Evolutionary conservation across 2,888 invertebrate genomes (phyloP).

Genomic region (Anarsia innoxiella): DNA sequence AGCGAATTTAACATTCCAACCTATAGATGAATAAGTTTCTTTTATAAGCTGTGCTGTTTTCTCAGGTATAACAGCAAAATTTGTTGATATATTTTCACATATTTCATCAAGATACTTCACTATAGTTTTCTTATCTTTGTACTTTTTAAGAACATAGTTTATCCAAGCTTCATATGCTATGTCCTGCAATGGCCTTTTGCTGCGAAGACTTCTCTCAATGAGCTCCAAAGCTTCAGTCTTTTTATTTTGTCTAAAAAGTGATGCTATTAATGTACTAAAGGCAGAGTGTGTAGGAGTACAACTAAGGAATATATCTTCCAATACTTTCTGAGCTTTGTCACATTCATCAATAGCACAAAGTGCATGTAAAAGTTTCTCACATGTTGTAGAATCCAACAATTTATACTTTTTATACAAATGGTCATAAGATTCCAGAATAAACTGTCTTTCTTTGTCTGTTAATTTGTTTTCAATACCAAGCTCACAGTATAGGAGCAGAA

Average conservation of each 20-base stretch:
- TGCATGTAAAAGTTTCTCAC: constrained; percentile 76
- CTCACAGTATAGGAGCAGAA: constrained; percentile 71
- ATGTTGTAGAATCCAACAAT: constrained; percentile 75
- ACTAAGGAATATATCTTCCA: constrained; percentile 74
- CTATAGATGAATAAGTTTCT: constrained; percentile 36
- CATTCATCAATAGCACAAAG: constrained; percentile 79
- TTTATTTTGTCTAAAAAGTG: constrained; percentile 76
- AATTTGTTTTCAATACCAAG: constrained; percentile 38
- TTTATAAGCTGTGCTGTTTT: constrained; percentile 39
- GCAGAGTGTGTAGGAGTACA: constrained; percentile 55
- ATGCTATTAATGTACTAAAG: constrained; percentile 70
- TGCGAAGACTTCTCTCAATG: constrained; percentile 70
- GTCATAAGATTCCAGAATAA: constrained; percentile 70
- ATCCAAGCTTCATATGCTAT: constrained; percentile 72
- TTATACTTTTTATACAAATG: constrained; percentile 68
- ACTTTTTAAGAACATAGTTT: constrained; percentile 53
- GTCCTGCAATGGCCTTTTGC: constrained; percentile 54
- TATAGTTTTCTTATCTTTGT: constrained; percentile 43
- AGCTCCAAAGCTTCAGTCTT: constrained; percentile 76
- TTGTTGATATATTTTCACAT: constrained; percentile 68
- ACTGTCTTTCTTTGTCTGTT: constrained; percentile 58
- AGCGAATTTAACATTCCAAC: constrained; percentile 45
- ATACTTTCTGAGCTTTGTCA: constrained; percentile 75
- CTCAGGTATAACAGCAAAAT: constrained; percentile 48
- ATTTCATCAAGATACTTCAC: constrained; percentile 71